phyloP scores from a whole-genome alignment of 1,140 invertebrate genomes.

The Phymastichus coffea region DNA sequence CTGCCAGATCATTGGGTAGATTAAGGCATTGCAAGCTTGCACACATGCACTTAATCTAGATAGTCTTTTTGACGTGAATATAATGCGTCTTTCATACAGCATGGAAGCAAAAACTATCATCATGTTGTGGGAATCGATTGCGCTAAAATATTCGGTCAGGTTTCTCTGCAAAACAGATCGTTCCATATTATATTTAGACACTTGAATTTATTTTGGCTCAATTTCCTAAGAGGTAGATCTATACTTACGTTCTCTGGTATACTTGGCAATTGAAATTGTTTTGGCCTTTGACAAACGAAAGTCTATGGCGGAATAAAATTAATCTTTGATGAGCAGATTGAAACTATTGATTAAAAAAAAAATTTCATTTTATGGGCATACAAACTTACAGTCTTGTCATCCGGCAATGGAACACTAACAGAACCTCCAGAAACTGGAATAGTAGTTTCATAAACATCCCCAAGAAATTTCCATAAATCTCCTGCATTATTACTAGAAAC shows the following conservation, averaged over 20 bases:
- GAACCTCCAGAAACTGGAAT: slow-evolving; percentile 57
- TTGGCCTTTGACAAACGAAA: slow-evolving; percentile 76
- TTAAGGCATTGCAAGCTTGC: slow-evolving; percentile 87
- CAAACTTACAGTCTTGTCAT: slow-evolving; percentile 46
- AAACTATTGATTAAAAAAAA: background rate
- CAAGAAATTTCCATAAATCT: slow-evolving; percentile 65
- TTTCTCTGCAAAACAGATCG: slow-evolving; percentile 71
- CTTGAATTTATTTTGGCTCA: background rate
- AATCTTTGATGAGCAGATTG: slow-evolving; percentile 4
- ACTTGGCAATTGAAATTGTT: slow-evolving; percentile 79
- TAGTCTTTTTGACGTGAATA: slow-evolving; percentile 84
- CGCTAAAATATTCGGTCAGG: slow-evolving; percentile 94
- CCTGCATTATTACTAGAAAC: slow-evolving; percentile 55
- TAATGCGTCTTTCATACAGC: slow-evolving; percentile 87
- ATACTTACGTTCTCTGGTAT: slow-evolving; percentile 92
- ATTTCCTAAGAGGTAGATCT: slow-evolving; percentile 5
- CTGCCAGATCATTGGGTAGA: slow-evolving; percentile 98
- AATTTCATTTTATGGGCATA: slow-evolving; percentile 12
- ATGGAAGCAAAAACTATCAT: slow-evolving; percentile 91
- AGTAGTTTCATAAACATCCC: slow-evolving; percentile 64
- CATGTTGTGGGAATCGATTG: slow-evolving; percentile 89
- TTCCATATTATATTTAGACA: slow-evolving; percentile 8
- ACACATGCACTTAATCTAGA: slow-evolving; percentile 89
- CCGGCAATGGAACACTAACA: slow-evolving; percentile 48
- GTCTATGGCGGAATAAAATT: slow-evolving; percentile 64